A percentile compares a stretch with the other conserved stretches of the same genome.
Conservation (phyloP, 2,888 invertebrate species). For the Lapara coniferarum region DNA sequence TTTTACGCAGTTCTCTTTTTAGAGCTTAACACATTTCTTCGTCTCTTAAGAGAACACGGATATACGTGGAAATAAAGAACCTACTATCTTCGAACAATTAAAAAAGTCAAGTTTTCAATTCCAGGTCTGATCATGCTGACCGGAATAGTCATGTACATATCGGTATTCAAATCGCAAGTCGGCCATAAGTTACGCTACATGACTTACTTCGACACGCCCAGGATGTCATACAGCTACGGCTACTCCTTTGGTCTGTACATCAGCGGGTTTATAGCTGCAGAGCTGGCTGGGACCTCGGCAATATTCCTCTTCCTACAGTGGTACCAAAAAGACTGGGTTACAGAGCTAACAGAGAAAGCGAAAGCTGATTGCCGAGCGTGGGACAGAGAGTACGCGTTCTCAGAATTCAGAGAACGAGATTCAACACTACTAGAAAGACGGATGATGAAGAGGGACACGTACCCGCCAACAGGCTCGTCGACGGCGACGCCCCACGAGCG, state of each 20-base stretch:
- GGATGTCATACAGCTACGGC: constrained; percentile 94
- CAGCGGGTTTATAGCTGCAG: constrained; percentile 92
- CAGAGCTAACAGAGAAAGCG: constrained; percentile 77
- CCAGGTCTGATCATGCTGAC: constrained; percentile 94
- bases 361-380: constrained; percentile 77
- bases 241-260: constrained; percentile 94
- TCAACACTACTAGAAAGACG: constrained; percentile 72
- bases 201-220: constrained; percentile 89
- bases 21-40: no score
- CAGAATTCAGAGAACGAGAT: constrained; percentile 76
- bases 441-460: constrained; percentile 77
- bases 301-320: constrained; percentile 94
- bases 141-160: constrained; percentile 96
- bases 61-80: no score
- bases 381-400: constrained; percentile 80
- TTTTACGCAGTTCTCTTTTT: no score
- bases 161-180: constrained; percentile 95
- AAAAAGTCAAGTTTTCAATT: constrained; percentile 45
- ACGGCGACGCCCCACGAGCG: constrained; percentile 79
- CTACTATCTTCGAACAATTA: neutral
- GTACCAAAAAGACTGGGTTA: constrained; percentile 87
- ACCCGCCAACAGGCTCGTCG: constrained; percentile 72
- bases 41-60: no score
- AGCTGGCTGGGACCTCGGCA: constrained; percentile 93
- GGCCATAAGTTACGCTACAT: constrained; percentile 93